Evolutionary conservation across 2,888 invertebrate species (phyloP).

Genomic region (Phortica magna): DNA sequence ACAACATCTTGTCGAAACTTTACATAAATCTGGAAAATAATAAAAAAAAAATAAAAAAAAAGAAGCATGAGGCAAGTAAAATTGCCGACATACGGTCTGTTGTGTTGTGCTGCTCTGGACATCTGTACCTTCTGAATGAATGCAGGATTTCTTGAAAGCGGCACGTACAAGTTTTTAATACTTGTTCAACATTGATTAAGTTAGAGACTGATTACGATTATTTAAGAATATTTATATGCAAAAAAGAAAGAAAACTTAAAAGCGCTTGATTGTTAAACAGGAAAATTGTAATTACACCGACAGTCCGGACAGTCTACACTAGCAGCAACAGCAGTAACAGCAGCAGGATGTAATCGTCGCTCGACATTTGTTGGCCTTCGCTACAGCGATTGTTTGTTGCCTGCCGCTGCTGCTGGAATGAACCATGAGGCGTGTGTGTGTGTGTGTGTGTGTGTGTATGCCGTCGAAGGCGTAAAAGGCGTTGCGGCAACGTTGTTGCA

Average conservation of each 20-base stretch:
- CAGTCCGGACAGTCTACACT: slow-evolving; percentile 18
- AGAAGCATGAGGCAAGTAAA: slow-evolving; percentile 15
- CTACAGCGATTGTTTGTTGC: not conserved
- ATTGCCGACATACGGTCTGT: slow-evolving; percentile 27
- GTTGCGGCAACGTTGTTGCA: not conserved
- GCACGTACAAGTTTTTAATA: slow-evolving; percentile 38
- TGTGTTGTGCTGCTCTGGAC: not conserved
- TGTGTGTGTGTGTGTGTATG: not conserved
- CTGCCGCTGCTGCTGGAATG: too few species aligned
- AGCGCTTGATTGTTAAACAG: slow-evolving; percentile 33
- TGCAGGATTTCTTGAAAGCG: slow-evolving; percentile 14
- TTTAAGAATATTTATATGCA: slow-evolving; percentile 39
- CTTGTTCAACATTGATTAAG: slow-evolving; percentile 43
- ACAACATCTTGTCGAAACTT: slow-evolving; percentile 8
- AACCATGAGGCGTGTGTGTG: too few species aligned
- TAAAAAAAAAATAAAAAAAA: not conserved
- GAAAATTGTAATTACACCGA: slow-evolving; percentile 44
- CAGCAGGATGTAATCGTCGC: not conserved
- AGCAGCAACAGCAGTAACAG: not conserved
- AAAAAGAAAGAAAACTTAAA: slow-evolving; percentile 15
- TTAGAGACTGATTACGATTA: slow-evolving; percentile 40
- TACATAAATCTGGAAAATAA: slow-evolving; percentile 1
- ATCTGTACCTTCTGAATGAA: not conserved
- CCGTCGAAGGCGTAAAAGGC: too few species aligned
- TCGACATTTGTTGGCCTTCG: not conserved